A percentile compares a stretch with the other conserved stretches of the same genome.
Conservation (phyloP, 2,797 vertebrate species). For the Micropoecilia bifurca region DNA sequence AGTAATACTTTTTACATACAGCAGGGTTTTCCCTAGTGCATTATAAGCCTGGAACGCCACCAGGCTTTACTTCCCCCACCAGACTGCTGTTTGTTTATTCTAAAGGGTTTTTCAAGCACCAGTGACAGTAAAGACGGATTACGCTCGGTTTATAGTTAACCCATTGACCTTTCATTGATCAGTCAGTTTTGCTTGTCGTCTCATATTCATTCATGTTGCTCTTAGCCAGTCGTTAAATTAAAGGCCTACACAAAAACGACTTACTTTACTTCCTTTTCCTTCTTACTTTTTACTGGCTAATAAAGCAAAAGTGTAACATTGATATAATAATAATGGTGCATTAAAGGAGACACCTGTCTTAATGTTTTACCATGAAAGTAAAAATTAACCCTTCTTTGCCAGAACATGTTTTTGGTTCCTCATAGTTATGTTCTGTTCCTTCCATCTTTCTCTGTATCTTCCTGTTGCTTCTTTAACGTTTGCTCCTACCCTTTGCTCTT, state of each 20-base stretch:
- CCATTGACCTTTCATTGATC: background rate
- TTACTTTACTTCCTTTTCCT: background rate
- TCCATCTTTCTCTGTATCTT: background rate
- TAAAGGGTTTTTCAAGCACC: no score
- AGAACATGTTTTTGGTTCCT: background rate
- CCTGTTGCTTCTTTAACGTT: background rate
- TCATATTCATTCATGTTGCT: background rate
- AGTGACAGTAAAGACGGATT: no score
- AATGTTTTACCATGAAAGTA: background rate
- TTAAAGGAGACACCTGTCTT: slow-evolving; percentile 24
- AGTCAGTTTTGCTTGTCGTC: background rate
- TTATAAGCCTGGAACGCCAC: no score
- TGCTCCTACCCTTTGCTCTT: background rate
- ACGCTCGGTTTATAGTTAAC: no score
- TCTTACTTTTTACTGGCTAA: background rate
- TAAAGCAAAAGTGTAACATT: background rate
- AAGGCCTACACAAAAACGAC: background rate
- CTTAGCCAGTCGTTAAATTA: background rate
- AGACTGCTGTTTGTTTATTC: no score
- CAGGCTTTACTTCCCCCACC: no score
- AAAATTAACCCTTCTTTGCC: slow-evolving; percentile 11
- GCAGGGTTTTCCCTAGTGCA: no score
- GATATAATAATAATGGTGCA: background rate
- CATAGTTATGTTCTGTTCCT: background rate
- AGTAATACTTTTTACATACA: background rate